A percentile compares a stretch with the other conserved stretches of the same genome.
phyloP scores from a whole-genome alignment of 2,797 vertebrate genomes.

The Notolabrus celidotus region DNA sequence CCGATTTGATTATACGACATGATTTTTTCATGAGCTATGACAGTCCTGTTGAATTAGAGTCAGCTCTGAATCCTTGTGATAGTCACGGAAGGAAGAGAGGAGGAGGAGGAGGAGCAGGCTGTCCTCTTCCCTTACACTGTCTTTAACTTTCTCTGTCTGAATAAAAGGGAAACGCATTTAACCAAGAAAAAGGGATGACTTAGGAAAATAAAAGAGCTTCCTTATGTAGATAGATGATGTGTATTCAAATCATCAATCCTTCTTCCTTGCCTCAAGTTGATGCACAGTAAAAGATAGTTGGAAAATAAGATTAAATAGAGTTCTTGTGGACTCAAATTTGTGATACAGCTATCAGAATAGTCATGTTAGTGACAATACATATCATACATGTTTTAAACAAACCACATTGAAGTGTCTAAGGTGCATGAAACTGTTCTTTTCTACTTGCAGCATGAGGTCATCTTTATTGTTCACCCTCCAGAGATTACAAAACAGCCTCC shows the following conservation, averaged over 20 bases:
- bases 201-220: conserved; percentile 17
- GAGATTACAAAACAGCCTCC: too few relatives aligned
- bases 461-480: too few relatives aligned
- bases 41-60: conserved; percentile 94
- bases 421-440: too few relatives aligned
- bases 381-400: too few relatives aligned
- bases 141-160: conserved; percentile 48
- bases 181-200: neutral
- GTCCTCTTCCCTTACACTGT: conserved; percentile 58
- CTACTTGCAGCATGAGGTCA: too few relatives aligned
- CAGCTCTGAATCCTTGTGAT: conserved; percentile 88
- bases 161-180: conserved; percentile 30
- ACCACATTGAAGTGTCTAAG: too few relatives aligned
- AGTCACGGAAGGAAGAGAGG: conserved; percentile 89
- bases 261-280: neutral
- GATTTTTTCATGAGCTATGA: conserved; percentile 97
- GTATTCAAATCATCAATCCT: conserved; percentile 1
- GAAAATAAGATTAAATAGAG: too few relatives aligned
- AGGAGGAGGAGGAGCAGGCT: conserved; percentile 63
- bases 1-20: conserved; percentile 97
- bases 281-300: neutral
- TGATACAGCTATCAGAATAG: too few relatives aligned
- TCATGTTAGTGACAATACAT: too few relatives aligned
- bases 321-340: too few relatives aligned
- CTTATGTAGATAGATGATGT: conserved; percentile 13